These are phyloP conservation scores for Macroglossus sobrinus DNA, from an alignment of 2,113 vertebrate genomes.

Conservation along the genomic window DNA sequence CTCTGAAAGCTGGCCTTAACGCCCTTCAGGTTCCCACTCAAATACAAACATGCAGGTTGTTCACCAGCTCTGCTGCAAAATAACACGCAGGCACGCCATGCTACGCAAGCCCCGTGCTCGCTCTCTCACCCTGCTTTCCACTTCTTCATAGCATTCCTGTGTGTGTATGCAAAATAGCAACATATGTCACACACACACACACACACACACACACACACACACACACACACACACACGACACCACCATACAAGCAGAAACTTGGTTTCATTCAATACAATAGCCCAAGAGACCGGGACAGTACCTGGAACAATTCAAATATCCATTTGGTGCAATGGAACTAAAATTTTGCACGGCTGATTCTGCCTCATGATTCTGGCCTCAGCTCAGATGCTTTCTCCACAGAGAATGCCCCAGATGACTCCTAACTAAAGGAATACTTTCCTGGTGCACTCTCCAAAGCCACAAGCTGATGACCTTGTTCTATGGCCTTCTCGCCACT, in stretches of 20 bases:
- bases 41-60: background rate
- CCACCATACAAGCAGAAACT: background rate
- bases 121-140: accelerated
- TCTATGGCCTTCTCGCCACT: background rate
- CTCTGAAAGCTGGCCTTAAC: background rate
- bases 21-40: background rate
- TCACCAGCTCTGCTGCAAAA: background rate
- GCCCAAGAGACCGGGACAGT: background rate
- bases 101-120: accelerated
- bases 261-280: background rate
- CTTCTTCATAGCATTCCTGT: accelerated
- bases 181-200: accelerated
- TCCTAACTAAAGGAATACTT: background rate
- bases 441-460: background rate
- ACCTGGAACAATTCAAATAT: background rate
- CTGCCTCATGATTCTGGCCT: background rate
- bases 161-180: background rate
- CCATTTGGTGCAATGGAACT: background rate
- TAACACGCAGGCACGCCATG: accelerated
- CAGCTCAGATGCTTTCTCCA: background rate
- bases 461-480: background rate
- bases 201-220: too few relatives aligned
- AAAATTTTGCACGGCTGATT: background rate
- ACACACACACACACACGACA: background rate
- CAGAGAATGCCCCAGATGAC: background rate